Evolutionary conservation across 2,113 vertebrate genomes (phyloP).

Genomic region (Bos taurus): ARS-UCD2.0 NC_037332.1:88131501-88132000

Average conservation of each 20-base stretch:
- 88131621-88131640: not conserved
- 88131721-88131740: not conserved
- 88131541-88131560: not conserved
- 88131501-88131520: not conserved
- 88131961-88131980: not conserved
- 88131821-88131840: constrained; percentile 58
- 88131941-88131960: not conserved
- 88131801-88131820: not conserved
- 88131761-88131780: not conserved
- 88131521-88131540: not conserved
- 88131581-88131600: not conserved
- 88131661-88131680: not conserved
- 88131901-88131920: not conserved
- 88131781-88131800: too few relatives aligned
- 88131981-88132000: not conserved
- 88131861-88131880: fast-evolving
- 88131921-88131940: not conserved
- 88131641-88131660: not conserved
- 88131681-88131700: not conserved
- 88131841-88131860: not conserved
- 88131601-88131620: not conserved
- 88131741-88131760: not conserved
- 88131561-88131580: not conserved
- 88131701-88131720: not conserved
- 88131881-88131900: not conserved